Evolutionary conservation across 2,888 invertebrate genomes (phyloP).

Genomic region (Xestoiulus laeticollis): DNA sequence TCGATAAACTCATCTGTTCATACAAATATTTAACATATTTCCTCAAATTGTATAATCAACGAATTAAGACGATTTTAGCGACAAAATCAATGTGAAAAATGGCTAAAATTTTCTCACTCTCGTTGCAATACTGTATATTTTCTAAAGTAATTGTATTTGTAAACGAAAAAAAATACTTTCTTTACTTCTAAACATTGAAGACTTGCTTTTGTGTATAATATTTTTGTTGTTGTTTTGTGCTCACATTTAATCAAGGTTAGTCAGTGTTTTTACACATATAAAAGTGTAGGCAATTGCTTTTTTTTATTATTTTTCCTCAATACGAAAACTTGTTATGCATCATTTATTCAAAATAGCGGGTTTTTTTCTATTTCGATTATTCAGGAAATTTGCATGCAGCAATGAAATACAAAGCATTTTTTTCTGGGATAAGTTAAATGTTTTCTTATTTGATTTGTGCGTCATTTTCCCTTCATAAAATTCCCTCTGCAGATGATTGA

Average conservation of each 20-base stretch:
- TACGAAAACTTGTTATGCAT: background rate
- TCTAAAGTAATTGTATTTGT: too few relatives aligned
- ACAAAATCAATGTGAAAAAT: too few relatives aligned
- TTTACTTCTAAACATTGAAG: too few relatives aligned
- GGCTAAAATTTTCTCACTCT: too few relatives aligned
- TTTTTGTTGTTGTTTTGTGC: background rate
- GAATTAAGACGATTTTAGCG: too few relatives aligned
- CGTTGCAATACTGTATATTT: too few relatives aligned
- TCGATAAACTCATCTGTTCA: too few relatives aligned
- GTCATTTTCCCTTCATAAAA: background rate
- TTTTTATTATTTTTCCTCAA: background rate
- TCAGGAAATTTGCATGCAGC: conserved; percentile 5
- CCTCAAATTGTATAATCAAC: too few relatives aligned
- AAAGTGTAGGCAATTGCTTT: conserved; percentile 2
- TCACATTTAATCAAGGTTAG: background rate
- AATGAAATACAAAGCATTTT: background rate
- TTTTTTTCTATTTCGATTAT: conserved; percentile 3
- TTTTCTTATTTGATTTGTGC: conserved; percentile 31
- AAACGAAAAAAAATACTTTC: too few relatives aligned
- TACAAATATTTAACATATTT: too few relatives aligned
- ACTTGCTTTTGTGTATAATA: background rate
- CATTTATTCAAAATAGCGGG: background rate
- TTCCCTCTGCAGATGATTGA: conserved; percentile 35
- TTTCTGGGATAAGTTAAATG: background rate
- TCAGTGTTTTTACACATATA: background rate